These are phyloP conservation scores for Torymus texanus DNA, from an alignment of 2,888 invertebrate species.

Conservation along the genomic window DNA sequence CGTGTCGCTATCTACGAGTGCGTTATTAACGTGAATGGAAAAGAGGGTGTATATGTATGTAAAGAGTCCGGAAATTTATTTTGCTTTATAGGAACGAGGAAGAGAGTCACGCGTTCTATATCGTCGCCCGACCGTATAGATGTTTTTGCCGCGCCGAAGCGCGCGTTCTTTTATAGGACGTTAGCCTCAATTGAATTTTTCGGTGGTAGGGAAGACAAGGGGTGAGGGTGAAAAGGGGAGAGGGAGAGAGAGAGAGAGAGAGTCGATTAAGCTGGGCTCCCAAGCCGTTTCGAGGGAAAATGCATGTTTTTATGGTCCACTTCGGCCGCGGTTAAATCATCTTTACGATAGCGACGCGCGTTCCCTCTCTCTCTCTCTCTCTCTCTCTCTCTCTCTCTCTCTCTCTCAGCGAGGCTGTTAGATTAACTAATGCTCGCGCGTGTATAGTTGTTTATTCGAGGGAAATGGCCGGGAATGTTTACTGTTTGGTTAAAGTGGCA, in stretches of 20 bases:
- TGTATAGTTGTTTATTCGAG: background rate
- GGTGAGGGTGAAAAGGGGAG: background rate
- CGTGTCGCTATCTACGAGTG: background rate
- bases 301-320: slow-evolving; percentile 40
- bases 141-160: background rate
- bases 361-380: slow-evolving; percentile 1
- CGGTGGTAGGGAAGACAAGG: too few relatives aligned
- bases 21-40: slow-evolving; percentile 13
- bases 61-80: slow-evolving; percentile 34
- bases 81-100: slow-evolving; percentile 16
- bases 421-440: slow-evolving; percentile 26
- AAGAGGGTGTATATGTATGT: background rate
- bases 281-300: slow-evolving; percentile 17
- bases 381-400: too few relatives aligned
- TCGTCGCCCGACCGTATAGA: too few relatives aligned
- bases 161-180: slow-evolving; percentile 19
- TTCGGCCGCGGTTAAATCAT: slow-evolving; percentile 36
- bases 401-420: slow-evolving; percentile 41
- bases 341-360: slow-evolving; percentile 31
- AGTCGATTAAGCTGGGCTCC: slow-evolving; percentile 26
- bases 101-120: background rate
- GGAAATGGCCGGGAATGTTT: background rate
- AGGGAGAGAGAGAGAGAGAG: too few relatives aligned
- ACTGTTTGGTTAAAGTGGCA: background rate
- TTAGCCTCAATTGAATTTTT: slow-evolving; percentile 44